Base-by-base conservation (phyloP, 2,888 invertebrate species). In the Rosalia funebris region DNA sequence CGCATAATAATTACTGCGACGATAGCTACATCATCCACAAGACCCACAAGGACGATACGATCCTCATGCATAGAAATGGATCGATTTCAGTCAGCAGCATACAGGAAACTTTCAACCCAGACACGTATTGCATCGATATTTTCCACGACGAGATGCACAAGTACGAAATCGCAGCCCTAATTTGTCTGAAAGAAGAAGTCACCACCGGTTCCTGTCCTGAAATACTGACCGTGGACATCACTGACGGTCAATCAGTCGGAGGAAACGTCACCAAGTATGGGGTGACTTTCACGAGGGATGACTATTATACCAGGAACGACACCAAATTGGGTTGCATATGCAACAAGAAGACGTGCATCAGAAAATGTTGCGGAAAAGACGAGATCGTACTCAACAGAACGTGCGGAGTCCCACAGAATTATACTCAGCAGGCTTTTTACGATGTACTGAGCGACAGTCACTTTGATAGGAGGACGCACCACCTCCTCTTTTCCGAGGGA, bases 301-400 rank as follows among this genome's bases (percentile, higher is more conserved):
- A 50, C 16, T 36, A 48, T 12, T 48, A 25, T 20, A 10, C 12
- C 12, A n/a, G 2, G 10, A 39, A 39, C 15, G 39, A 11, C 14
- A 39, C 39, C 2, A 10, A 15, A 15, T 31, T 36, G 39, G 39
- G 39, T 31, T 50, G 50, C 10, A 39, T 39, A 1, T 50, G 50
- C n/a, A 39, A 25, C 39, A 50, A 39, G 14, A 37, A 39, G 9
- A 14, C n/a, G 1, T 50, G 50, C 10, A 39, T 68, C 0, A 37
- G 65, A 45, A 69, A 69, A 54, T 69, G 69, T 41, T 69, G 69
- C 36, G 50, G 14, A 32, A n/a, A 31, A n/a, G 16, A 57, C 25
- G 60, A 68, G 47, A 41, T 66, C 4, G 42, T 65, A 1, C 10
- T 42, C 0, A 46, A 58, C 14, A 32, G 20, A 15, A 32, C 39